Percentiles rank a stretch among this genome's conserved stretches.
phyloP scores from a whole-genome alignment of 2,888 invertebrate genomes.

The Leucophenga montana region DNA sequence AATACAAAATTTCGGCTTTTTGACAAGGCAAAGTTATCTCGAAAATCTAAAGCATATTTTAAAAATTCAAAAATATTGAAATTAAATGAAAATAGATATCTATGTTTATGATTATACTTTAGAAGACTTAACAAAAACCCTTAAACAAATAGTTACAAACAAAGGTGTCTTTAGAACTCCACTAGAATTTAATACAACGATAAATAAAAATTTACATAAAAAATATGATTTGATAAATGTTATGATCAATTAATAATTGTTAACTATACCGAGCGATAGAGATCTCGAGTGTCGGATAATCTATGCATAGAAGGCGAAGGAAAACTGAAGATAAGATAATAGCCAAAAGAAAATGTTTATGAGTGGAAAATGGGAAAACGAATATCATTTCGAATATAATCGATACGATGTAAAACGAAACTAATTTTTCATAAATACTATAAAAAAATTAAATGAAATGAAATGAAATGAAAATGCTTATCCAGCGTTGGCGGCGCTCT shows the following conservation, averaged over 20 bases:
- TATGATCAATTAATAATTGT: constrained; percentile 66
- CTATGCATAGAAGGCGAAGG: neutral
- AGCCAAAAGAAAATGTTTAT: constrained; percentile 14
- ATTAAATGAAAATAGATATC: constrained; percentile 49
- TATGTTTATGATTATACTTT: constrained; percentile 25
- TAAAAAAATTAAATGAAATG: neutral
- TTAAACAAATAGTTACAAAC: too few species aligned
- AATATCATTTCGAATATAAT: neutral
- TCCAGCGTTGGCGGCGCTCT: constrained; percentile 40
- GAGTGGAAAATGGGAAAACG: constrained; percentile 11
- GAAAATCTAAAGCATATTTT: constrained; percentile 26
- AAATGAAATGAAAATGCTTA: neutral
- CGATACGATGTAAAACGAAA: constrained; percentile 4
- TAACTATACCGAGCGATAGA: constrained; percentile 59
- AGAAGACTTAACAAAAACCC: constrained; percentile 15
- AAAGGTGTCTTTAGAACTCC: too few species aligned
- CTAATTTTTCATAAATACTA: neutral
- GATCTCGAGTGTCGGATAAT: constrained; percentile 40
- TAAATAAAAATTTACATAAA: constrained; percentile 28
- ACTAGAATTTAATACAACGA: neutral
- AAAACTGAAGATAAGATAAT: constrained; percentile 19
- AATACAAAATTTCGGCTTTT: constrained; percentile 38
- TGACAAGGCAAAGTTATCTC: constrained; percentile 53
- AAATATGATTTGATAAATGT: constrained; percentile 58
- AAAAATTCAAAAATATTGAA: constrained; percentile 31